Percentiles rank a stretch among this genome's conserved stretches.
Evolutionary conservation across 2,888 invertebrate genomes (phyloP).

Genomic region (Iphiclides podalirius): DNA sequence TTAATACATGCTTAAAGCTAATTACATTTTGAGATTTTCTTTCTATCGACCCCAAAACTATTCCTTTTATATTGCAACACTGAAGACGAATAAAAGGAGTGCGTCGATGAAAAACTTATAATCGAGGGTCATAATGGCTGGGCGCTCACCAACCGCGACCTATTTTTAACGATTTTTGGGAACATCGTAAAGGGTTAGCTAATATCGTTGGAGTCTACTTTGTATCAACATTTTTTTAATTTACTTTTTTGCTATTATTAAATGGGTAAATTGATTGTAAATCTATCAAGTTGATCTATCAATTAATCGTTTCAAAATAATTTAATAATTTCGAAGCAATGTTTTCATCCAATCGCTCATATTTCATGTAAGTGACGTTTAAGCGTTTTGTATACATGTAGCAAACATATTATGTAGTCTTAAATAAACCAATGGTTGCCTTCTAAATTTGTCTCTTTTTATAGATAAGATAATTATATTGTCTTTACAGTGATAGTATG

Average conservation of each 20-base stretch:
- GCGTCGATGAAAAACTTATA: conserved; percentile 45
- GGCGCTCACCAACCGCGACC: conserved; percentile 66
- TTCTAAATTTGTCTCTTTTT: not conserved
- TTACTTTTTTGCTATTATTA: conserved; percentile 2
- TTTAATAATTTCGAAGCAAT: not conserved
- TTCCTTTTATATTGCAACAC: conserved; percentile 12
- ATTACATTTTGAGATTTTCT: too few species aligned
- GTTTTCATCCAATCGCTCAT: not conserved
- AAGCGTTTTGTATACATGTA: not conserved
- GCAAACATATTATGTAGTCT: not conserved
- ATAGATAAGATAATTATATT: not conserved
- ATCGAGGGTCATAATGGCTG: conserved; percentile 57
- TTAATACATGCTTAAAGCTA: too few species aligned
- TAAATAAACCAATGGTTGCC: not conserved
- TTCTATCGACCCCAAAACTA: too few species aligned
- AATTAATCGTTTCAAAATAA: not conserved
- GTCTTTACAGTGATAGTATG: not conserved
- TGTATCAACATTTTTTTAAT: not conserved
- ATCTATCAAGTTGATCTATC: too few species aligned
- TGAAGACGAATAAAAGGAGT: conserved; percentile 12
- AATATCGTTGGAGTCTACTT: conserved; percentile 7
- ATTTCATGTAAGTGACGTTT: not conserved
- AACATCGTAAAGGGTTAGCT: conserved; percentile 57
- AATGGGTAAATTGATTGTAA: not conserved
- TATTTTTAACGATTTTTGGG: conserved; percentile 79